These are phyloP conservation scores for Drosophila seguyi DNA, from an alignment of 1,140 invertebrate species.

Conservation along the genomic window DNA sequence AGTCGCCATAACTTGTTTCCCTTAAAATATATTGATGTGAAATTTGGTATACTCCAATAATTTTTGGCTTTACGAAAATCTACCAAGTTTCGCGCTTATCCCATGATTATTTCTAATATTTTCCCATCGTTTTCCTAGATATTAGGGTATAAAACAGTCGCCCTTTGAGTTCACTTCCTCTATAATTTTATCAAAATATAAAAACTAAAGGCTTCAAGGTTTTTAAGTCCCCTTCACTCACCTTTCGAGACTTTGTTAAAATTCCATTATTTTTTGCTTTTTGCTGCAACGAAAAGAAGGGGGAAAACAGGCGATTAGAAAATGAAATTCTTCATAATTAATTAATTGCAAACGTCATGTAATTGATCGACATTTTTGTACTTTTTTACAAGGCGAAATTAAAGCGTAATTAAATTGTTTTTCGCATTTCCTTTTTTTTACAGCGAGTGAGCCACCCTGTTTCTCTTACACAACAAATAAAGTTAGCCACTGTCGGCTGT, in stretches of 20 bases:
- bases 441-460: slow-evolving; percentile 56
- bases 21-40: not conserved
- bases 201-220: slow-evolving; percentile 39
- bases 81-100: not conserved
- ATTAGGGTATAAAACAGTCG: not conserved
- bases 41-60: not conserved
- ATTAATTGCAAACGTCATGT: not conserved
- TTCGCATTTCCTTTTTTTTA: slow-evolving; percentile 2
- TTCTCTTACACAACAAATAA: slow-evolving; percentile 67
- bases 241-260: slow-evolving; percentile 73
- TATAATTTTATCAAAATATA: not conserved
- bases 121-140: not conserved
- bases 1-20: not conserved
- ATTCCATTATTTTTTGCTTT: slow-evolving; percentile 74
- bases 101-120: not conserved
- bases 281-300: slow-evolving; percentile 65
- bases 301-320: slow-evolving; percentile 20
- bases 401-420: slow-evolving; percentile 31
- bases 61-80: not conserved
- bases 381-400: slow-evolving; percentile 15
- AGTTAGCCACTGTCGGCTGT: slow-evolving; percentile 47
- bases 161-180: not conserved
- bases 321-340: slow-evolving; percentile 12
- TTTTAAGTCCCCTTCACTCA: slow-evolving; percentile 45
- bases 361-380: slow-evolving; percentile 20